phyloP scores from a whole-genome alignment of 2,888 invertebrate genomes.

The Agriotes lineatus region DNA sequence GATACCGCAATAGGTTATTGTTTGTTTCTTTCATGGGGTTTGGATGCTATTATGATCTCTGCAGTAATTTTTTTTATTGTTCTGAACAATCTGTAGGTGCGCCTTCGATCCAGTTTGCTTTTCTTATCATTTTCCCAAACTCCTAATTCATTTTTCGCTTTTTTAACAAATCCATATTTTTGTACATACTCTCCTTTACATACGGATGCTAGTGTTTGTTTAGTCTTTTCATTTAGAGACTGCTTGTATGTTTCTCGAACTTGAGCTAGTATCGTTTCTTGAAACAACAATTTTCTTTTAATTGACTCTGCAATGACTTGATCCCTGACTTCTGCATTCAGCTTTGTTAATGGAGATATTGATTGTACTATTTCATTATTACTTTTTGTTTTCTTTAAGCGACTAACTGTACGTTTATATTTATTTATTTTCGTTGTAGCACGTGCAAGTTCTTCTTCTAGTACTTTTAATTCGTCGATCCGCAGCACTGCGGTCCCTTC shows the following conservation, averaged over 20 bases:
- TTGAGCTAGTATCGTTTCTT: not conserved
- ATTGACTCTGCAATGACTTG: not conserved
- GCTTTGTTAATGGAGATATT: not conserved
- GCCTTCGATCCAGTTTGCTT: not conserved
- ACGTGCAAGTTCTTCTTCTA: not conserved
- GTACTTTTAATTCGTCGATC: not conserved
- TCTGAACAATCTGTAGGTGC: not conserved
- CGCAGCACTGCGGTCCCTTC: not conserved
- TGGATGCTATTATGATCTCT: not conserved
- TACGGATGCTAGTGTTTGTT: not conserved
- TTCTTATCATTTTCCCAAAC: not conserved
- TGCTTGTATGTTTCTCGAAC: not conserved
- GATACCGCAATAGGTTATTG: not conserved
- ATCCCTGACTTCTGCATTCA: not conserved
- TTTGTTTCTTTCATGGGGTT: not conserved
- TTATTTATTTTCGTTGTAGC: not conserved
- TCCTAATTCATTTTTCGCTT: not conserved
- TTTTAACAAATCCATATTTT: not conserved
- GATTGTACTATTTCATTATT: not conserved
- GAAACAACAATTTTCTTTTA: not conserved
- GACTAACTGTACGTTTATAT: not conserved
- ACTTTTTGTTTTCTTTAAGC: not conserved
- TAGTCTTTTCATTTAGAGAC: not conserved
- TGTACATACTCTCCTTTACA: not conserved
- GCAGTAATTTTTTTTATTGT: not conserved